Conservation (phyloP, 2,888 invertebrate species). For the Zaprionus lineosus region DNA sequence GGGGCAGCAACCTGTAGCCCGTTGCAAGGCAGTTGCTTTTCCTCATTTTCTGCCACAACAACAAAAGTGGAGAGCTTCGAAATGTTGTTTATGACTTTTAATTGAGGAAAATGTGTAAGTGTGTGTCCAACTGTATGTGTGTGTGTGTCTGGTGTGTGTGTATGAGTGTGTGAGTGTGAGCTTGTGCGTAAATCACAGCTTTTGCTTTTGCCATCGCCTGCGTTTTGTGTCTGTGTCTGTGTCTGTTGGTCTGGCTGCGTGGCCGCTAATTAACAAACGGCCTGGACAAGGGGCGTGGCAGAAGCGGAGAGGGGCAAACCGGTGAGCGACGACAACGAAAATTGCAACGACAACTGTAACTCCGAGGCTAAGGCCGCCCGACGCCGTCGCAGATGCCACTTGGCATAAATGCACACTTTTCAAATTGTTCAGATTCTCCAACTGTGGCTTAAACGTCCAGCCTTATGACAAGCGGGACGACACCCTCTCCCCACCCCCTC, state of each 20-base stretch:
- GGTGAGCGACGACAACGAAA: slow-evolving; percentile 33
- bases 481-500: slow-evolving; percentile 19
- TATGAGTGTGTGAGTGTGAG: slow-evolving; percentile 12
- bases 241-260: slow-evolving; percentile 27
- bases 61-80: slow-evolving; percentile 44
- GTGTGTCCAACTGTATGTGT: slow-evolving; percentile 19
- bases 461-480: slow-evolving; percentile 66
- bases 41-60: slow-evolving; percentile 35
- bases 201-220: slow-evolving; percentile 11
- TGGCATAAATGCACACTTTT: slow-evolving; percentile 79
- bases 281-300: slow-evolving; percentile 19
- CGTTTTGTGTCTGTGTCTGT: slow-evolving; percentile 2
- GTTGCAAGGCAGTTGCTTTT: slow-evolving; percentile 62
- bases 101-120: slow-evolving; percentile 59
- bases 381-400: slow-evolving; percentile 68
- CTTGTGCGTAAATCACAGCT: slow-evolving; percentile 13
- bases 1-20: slow-evolving; percentile 54
- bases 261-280: slow-evolving; percentile 74
- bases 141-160: slow-evolving; percentile 6
- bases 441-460: slow-evolving; percentile 74
- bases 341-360: slow-evolving; percentile 38
- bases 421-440: slow-evolving; percentile 78
- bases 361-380: slow-evolving; percentile 38
- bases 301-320: slow-evolving; percentile 27
- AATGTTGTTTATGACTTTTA: slow-evolving; percentile 70